phyloP scores from a whole-genome alignment of 2,888 invertebrate species.

The Heliconius cydno region DNA sequence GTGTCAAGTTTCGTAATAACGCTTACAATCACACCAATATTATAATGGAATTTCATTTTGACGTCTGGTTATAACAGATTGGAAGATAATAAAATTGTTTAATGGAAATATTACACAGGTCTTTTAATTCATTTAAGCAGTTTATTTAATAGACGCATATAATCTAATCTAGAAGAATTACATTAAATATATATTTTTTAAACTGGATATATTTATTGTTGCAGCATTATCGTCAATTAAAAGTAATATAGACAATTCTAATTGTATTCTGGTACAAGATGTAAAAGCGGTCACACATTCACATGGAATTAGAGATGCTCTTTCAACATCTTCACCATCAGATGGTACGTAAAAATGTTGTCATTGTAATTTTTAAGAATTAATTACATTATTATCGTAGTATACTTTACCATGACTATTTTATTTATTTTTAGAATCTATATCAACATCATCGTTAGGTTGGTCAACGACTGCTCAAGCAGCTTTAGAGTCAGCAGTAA shows the following conservation, averaged over 20 bases:
- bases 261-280: constrained; percentile 95
- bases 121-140: not conserved
- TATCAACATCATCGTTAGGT: constrained; percentile 77
- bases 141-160: too few species aligned
- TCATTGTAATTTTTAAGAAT: not conserved
- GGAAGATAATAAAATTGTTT: constrained; percentile 31
- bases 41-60: constrained; percentile 66
- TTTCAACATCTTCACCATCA: constrained; percentile 79
- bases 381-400: not conserved
- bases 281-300: constrained; percentile 94
- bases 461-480: constrained; percentile 82
- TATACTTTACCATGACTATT: constrained; percentile 12
- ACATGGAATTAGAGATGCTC: constrained; percentile 90
- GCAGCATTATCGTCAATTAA: constrained; percentile 95
- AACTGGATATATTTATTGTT: constrained; percentile 66
- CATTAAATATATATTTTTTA: not conserved
- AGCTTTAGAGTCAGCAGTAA: constrained; percentile 81
- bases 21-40: constrained; percentile 54
- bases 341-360: constrained; percentile 65
- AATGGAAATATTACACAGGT: constrained; percentile 8
- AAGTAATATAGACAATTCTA: constrained; percentile 93
- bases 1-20: constrained; percentile 66
- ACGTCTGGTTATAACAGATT: constrained; percentile 40
- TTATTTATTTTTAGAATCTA: constrained; percentile 84
- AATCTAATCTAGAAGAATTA: not conserved